A percentile compares a stretch with the other conserved stretches of the same genome.
phyloP scores from a whole-genome alignment of 2,888 invertebrate genomes.

The Phortica okadai region DNA sequence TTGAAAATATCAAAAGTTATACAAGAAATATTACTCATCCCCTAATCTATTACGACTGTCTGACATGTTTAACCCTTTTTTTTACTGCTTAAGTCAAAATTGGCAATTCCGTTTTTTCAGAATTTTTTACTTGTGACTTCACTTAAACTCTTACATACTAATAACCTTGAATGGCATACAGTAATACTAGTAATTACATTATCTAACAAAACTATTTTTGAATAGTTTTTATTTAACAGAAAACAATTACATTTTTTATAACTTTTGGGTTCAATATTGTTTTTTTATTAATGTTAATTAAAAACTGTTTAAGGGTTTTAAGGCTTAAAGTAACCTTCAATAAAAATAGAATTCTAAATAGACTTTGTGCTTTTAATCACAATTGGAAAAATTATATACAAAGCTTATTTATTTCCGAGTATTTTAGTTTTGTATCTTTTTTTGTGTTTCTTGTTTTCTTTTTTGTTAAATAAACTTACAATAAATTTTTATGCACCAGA shows the following conservation, averaged over 20 bases:
- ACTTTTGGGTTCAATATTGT: background rate
- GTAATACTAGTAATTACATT: background rate
- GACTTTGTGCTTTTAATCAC: constrained; percentile 31
- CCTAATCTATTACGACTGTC: too few relatives aligned
- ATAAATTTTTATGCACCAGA: constrained; percentile 7
- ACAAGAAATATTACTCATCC: too few relatives aligned
- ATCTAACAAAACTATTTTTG: too few relatives aligned
- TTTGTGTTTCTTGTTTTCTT: background rate
- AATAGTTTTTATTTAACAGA: background rate
- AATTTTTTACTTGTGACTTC: too few relatives aligned
- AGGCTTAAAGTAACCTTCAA: background rate
- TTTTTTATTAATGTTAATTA: constrained; percentile 7
- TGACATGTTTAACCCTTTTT: too few relatives aligned
- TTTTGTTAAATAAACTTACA: background rate
- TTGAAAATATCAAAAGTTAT: too few relatives aligned
- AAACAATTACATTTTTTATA: background rate
- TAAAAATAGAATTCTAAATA: constrained; percentile 17
- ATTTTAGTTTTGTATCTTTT: constrained; percentile 8
- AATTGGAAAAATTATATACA: constrained; percentile 22
- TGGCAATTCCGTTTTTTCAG: too few relatives aligned
- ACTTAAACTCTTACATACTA: too few relatives aligned
- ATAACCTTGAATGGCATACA: background rate
- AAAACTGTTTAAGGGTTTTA: background rate
- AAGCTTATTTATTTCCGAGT: background rate
- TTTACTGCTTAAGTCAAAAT: too few relatives aligned